Base-by-base conservation (phyloP, 1,140 invertebrate species). In the Paraescarpia echinospica region DNA sequence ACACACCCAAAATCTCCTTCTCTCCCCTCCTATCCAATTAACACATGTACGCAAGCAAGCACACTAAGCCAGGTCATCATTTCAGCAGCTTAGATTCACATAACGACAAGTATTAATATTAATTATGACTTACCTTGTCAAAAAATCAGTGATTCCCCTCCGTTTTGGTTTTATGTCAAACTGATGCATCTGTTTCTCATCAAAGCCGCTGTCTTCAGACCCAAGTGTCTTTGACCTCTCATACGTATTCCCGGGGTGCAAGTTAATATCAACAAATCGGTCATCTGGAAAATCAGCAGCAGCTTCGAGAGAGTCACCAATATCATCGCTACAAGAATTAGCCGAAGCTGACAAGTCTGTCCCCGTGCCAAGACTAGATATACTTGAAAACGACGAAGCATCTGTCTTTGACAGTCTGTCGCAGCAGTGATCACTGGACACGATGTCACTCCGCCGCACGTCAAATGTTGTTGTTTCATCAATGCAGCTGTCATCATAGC, bases 321-420 rank as follows among this genome's bases (percentile, higher is more conserved):
- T 77, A 77, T 77, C 59, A 77, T 90, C 89, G 33, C 89, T 90
- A 35, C 89, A 90, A 35, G 89, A 90, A 34, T 34, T 35, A 34
- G 35, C 89, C 18, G 89, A 90, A 4, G n/a, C 89, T 90, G 89
- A 90, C 18, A 90, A 31, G 34, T 90, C 89, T 34, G 89, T 90
- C 2, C 89, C 35, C 34, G 89, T 90, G 27, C 89, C 35, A 34
- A 90, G 89, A 90, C 89, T 90, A 90, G 89, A 90, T 22, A 90
- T 90, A 35, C 89, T 90, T 18, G 89, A 90, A 90, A 90, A 90
- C 35, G 89, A 90, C 33, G 89, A 90, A 22, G 89, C 89, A 90
- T 90, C 89, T 34, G 89, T 33, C 89, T 35, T 34, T 34, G 89
- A 90, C 33, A 90, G n/a, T 31, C 35, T 22, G n/a, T 90, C 89